These are phyloP conservation scores for Caenorhabditis inopinata DNA, from an alignment of 1,140 invertebrate species.

Conservation along the genomic window DNA sequence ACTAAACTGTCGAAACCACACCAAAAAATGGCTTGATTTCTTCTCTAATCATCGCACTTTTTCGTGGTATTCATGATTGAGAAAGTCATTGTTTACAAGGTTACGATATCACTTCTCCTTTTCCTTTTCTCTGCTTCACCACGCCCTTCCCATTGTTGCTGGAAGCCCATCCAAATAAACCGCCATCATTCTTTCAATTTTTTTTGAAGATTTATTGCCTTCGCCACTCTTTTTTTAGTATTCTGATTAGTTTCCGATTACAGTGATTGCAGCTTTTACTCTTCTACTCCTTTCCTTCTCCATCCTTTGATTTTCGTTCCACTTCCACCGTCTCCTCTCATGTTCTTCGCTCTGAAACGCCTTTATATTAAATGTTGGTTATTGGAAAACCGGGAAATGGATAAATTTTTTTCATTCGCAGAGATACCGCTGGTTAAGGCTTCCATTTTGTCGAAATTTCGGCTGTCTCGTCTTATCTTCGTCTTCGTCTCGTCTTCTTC, in stretches of 20 bases:
- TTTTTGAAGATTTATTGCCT: slow-evolving; percentile 13
- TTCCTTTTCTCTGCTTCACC: not conserved
- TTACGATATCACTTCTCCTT: slow-evolving; percentile 2
- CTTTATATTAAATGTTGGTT: too few species aligned
- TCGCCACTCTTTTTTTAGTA: not conserved
- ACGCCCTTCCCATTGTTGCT: not conserved
- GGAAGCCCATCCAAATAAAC: not conserved
- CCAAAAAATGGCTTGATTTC: not conserved
- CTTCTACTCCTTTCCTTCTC: not conserved
- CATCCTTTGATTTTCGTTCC: not conserved
- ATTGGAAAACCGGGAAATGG: too few species aligned
- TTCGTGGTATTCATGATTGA: not conserved
- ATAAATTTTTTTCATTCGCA: too few species aligned
- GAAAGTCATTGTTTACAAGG: slow-evolving; percentile 9
- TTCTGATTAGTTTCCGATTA: not conserved
- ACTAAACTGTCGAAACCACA: not conserved
- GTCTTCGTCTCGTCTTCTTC: too few species aligned
- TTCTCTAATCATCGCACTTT: slow-evolving; percentile 5
- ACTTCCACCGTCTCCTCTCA: too few species aligned
- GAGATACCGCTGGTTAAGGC: too few species aligned
- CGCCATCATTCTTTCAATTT: not conserved
- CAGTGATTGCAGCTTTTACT: not conserved
- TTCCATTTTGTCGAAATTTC: too few species aligned
- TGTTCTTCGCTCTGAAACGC: too few species aligned
- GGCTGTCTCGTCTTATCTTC: too few species aligned